Conservation (phyloP, 2,888 invertebrate species). For the Tanypteryx hageni region DNA sequence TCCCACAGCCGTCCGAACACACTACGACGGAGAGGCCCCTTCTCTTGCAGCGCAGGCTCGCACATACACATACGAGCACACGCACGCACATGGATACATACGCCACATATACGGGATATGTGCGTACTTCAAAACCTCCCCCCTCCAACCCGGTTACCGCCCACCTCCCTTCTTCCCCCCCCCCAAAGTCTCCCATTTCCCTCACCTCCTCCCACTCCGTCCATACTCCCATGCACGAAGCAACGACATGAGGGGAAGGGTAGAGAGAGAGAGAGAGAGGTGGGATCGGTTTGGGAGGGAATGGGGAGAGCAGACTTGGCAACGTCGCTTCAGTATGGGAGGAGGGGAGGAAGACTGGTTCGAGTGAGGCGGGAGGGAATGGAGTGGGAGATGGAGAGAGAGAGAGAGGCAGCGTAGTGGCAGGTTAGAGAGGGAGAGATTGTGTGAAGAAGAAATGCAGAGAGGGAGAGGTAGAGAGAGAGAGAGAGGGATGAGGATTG, state of each 20-base stretch:
- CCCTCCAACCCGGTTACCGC: neutral
- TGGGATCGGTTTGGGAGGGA: neutral
- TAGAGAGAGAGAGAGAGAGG: neutral
- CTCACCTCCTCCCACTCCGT: neutral
- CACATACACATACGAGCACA: neutral
- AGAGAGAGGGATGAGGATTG: neutral
- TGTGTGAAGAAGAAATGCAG: neutral
- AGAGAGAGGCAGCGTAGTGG: neutral
- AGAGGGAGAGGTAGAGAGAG: neutral
- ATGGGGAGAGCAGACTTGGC: neutral
- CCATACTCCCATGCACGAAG: neutral
- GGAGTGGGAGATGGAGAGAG: neutral
- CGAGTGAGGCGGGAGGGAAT: conserved; percentile 12
- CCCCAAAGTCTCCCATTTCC: too few species aligned
- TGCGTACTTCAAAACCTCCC: neutral
- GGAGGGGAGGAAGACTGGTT: neutral
- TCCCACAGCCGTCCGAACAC: neutral
- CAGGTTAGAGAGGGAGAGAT: neutral
- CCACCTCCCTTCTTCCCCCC: neutral
- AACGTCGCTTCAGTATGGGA: neutral
- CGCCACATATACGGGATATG: neutral
- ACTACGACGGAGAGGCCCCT: neutral
- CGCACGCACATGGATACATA: neutral
- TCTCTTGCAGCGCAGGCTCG: neutral
- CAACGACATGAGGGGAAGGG: neutral